Percentiles rank a stretch among this genome's conserved stretches.
Conservation (phyloP, 2,888 invertebrate genomes). For the Ganaspis brasiliensis region DNA sequence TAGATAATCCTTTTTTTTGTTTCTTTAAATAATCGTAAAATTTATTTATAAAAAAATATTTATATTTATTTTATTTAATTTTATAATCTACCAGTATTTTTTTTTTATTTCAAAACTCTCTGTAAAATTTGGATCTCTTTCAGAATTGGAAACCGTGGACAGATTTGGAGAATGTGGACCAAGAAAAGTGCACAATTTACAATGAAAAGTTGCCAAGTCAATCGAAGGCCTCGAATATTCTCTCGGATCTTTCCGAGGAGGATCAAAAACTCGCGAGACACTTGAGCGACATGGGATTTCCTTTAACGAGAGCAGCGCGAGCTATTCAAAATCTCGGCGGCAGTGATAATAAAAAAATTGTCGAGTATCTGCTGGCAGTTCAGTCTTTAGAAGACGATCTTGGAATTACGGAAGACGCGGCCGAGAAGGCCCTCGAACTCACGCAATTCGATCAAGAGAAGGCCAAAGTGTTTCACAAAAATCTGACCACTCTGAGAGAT, state of each 20-base stretch:
- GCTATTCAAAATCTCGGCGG: conserved; percentile 89
- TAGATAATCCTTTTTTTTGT: conserved; percentile 53
- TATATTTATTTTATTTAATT: too few species aligned
- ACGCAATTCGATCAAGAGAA: conserved; percentile 80
- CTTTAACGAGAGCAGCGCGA: conserved; percentile 89
- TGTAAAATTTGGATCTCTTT: conserved; percentile 39
- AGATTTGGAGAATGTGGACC: conserved; percentile 73
- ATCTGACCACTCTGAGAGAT: conserved; percentile 88
- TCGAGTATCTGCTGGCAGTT: conserved; percentile 90
- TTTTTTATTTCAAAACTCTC: not conserved
- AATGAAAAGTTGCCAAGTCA: conserved; percentile 55
- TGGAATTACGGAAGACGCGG: conserved; percentile 80
- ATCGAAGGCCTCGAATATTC: conserved; percentile 60
- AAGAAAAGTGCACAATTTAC: conserved; percentile 50
- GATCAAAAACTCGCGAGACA: conserved; percentile 86
- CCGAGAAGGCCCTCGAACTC: conserved; percentile 81
- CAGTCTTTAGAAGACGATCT: conserved; percentile 80
- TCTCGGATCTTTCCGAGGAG: conserved; percentile 71
- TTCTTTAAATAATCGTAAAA: not conserved
- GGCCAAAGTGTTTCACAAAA: conserved; percentile 80
- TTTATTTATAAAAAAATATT: not conserved
- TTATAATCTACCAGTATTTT: not conserved
- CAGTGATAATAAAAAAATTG: conserved; percentile 92
- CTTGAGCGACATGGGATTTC: conserved; percentile 94
- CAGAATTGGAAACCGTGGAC: conserved; percentile 79